phyloP scores from a whole-genome alignment of 2,888 invertebrate species.

The Eumerus sabulonum region DNA sequence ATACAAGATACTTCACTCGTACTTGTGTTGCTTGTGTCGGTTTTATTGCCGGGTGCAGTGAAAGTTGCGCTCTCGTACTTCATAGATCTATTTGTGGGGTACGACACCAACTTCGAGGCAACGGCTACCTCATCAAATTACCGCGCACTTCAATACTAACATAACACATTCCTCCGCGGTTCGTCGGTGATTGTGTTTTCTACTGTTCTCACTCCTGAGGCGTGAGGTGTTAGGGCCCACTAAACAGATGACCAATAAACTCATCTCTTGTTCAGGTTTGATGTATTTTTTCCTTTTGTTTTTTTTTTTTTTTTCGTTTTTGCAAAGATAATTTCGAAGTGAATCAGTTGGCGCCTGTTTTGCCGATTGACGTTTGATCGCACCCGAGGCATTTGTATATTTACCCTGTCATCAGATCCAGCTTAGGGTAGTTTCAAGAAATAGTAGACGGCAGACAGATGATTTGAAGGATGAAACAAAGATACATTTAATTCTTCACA shows the following conservation, averaged over 20 bases:
- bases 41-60: conserved; percentile 47
- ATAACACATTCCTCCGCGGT: conserved; percentile 11
- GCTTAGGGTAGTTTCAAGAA: too few species aligned
- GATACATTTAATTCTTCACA: conserved; percentile 33
- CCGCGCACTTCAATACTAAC: conserved; percentile 49
- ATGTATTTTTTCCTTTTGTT: conserved; percentile 12
- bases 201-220: conserved; percentile 14
- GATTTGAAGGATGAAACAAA: conserved; percentile 20
- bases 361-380: too few species aligned
- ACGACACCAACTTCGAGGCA: conserved; percentile 45
- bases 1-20: conserved; percentile 17
- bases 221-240: conserved; percentile 51
- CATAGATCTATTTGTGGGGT: conserved; percentile 52
- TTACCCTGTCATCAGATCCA: not conserved
- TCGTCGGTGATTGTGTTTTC: conserved; percentile 10
- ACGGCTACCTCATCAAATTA: conserved; percentile 34
- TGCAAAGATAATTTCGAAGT: too few species aligned
- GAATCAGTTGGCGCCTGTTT: too few species aligned
- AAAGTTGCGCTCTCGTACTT: conserved; percentile 45
- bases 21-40: conserved; percentile 32
- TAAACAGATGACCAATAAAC: conserved; percentile 61
- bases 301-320: too few species aligned
- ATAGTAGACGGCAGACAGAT: conserved; percentile 48
- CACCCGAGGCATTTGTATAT: too few species aligned
- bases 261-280: conserved; percentile 27